Percentiles rank a stretch among this genome's conserved stretches.
These are phyloP conservation scores for Biston stratarius DNA, from an alignment of 2,888 invertebrate species.

Conservation along the genomic window DNA sequence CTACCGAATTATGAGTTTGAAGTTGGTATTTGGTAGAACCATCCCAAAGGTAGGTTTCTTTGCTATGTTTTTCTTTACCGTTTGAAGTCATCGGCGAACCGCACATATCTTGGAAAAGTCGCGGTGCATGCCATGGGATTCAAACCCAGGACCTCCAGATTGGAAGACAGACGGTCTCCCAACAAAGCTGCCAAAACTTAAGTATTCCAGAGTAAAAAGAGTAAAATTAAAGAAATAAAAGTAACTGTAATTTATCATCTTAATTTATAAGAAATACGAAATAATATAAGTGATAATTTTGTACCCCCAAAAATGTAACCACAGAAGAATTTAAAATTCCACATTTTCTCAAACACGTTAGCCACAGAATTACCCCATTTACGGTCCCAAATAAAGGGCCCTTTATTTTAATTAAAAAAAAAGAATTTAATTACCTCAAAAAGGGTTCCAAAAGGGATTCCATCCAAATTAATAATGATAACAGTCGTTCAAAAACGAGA, in stretches of 20 bases:
- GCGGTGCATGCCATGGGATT: too few relatives aligned
- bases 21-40: too few relatives aligned
- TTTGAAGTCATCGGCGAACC: too few relatives aligned
- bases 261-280: neutral
- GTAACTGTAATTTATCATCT: neutral
- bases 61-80: too few relatives aligned
- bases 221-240: neutral
- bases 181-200: neutral
- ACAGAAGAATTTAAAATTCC: slow-evolving; percentile 10
- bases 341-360: slow-evolving; percentile 21
- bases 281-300: neutral
- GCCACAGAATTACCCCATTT: slow-evolving; percentile 29
- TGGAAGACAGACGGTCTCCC: too few relatives aligned
- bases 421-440: slow-evolving; percentile 40
- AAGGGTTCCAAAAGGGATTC: slow-evolving; percentile 33
- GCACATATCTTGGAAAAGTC: too few relatives aligned
- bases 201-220: neutral
- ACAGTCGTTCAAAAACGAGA: slow-evolving; percentile 31
- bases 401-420: slow-evolving; percentile 38
- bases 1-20: too few relatives aligned
- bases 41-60: too few relatives aligned
- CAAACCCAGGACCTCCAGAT: too few relatives aligned
- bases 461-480: slow-evolving; percentile 38
- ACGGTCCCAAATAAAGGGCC: slow-evolving; percentile 23
- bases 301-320: neutral